Evolutionary conservation across 2,797 vertebrate species (phyloP), one percentile per base, ranked within the genome.

Genomic region (Sebastiscus albofasciatus): DNA sequence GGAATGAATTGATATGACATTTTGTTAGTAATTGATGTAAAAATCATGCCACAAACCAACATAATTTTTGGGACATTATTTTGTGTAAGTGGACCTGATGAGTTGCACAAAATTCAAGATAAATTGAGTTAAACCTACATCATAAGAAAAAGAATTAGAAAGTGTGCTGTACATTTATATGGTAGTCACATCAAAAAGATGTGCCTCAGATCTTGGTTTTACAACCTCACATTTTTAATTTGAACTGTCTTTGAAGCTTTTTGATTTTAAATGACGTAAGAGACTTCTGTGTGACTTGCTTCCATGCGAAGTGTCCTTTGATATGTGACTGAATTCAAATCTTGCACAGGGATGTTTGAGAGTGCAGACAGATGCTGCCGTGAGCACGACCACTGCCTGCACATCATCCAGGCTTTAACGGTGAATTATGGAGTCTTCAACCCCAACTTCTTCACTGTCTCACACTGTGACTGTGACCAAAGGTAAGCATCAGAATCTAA

Each of bases 401-500:
- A 96, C 10, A 92, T 90, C 74, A 97, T 98, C 74, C 77, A 86
- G 0, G 90, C 96, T 29, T 95, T 97, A 72, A 95, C 94, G 0
- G 92, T 94, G 62, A 95, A 91, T 52, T 98, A 96, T 1, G 97
- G 98, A 8, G 93, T 97, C 74, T 96, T 97, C 75, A 98, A 98
- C 93, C 90, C 92, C 71, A 96, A 96, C 22, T 85, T 97, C 56
- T 97, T 94, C 91, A 97, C 96, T 1, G 74, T 98, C 33, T 98
- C 97, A 20, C 97, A 97, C 82, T 99, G 97, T 16, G 93, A 97
- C 84, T 98, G 98, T 82, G 97, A 98, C 91, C 90, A 87, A 81
- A 95, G 95, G 95, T 96, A 71, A 93, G 90, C 18, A 26, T 75
- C 60, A 67, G 29, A 46, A 77, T 69, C 16, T 12, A 52, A 31